These are phyloP conservation scores for Gadus chalcogrammus DNA, from an alignment of 2,113 vertebrate genomes.

Conservation along the genomic window DNA sequence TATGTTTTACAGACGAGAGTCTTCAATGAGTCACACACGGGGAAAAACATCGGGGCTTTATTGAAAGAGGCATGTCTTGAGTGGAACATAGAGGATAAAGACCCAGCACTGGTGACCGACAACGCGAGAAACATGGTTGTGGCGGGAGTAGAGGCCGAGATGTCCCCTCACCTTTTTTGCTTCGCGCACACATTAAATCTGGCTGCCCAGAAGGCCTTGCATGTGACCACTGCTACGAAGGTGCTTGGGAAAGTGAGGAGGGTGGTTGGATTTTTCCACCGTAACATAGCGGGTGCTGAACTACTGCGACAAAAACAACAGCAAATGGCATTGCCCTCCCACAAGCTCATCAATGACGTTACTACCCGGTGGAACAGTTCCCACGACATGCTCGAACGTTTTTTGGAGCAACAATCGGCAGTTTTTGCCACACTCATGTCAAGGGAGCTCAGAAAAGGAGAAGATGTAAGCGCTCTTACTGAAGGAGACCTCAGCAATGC, in stretches of 20 bases:
- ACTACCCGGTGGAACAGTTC: conserved; percentile 15
- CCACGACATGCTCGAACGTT: conserved; percentile 14
- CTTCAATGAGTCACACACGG: conserved; percentile 3
- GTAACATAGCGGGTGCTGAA: neutral
- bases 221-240: neutral
- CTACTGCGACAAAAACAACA: conserved; percentile 16
- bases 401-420: conserved; percentile 9
- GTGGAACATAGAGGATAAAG: conserved; percentile 6
- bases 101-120: conserved; percentile 8
- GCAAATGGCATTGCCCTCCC: neutral
- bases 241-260: conserved; percentile 11
- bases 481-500: conserved; percentile 2
- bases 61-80: conserved; percentile 11
- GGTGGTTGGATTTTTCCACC: conserved; percentile 16
- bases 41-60: neutral
- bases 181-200: neutral
- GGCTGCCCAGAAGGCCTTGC: conserved; percentile 5
- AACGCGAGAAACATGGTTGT: conserved; percentile 10
- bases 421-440: conserved; percentile 10
- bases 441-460: conserved; percentile 19
- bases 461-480: conserved; percentile 7
- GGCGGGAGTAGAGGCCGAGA: conserved; percentile 13
- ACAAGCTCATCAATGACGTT: conserved; percentile 9
- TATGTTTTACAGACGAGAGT: neutral
- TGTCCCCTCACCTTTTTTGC: neutral